These are phyloP conservation scores for Clivina fossor DNA, from an alignment of 2,888 invertebrate species.

Conservation along the genomic window DNA sequence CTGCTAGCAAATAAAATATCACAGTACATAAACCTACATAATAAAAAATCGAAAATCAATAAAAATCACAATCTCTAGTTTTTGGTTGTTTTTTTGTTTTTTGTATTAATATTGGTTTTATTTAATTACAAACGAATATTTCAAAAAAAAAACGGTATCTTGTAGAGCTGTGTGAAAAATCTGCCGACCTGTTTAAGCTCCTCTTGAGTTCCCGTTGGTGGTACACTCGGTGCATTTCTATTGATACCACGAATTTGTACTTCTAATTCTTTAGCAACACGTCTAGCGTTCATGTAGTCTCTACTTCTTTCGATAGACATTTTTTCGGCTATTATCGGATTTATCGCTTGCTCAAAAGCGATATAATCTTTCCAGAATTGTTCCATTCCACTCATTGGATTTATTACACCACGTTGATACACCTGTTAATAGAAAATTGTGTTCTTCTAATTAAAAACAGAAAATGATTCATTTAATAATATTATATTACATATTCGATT, in stretches of 20 bases:
- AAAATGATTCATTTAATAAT: neutral
- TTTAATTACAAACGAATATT: too few relatives aligned
- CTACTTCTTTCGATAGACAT: conserved; percentile 96
- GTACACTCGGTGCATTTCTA: conserved; percentile 92
- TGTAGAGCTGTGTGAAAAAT: neutral
- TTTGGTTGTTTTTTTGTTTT: too few relatives aligned
- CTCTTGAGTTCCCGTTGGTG: conserved; percentile 88
- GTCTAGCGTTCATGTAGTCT: conserved; percentile 96
- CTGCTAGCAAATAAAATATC: too few relatives aligned
- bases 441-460: too few relatives aligned
- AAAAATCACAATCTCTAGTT: too few relatives aligned
- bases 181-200: conserved; percentile 83
- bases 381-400: conserved; percentile 97
- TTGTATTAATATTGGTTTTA: too few relatives aligned
- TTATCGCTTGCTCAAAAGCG: conserved; percentile 82
- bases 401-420: conserved; percentile 94
- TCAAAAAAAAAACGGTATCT: too few relatives aligned
- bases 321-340: conserved; percentile 89
- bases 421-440: too few relatives aligned
- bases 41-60: too few relatives aligned
- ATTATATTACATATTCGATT: too few relatives aligned
- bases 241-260: conserved; percentile 93
- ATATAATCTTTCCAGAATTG: conserved; percentile 98
- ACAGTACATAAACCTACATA: too few relatives aligned
- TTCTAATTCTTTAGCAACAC: conserved; percentile 96